These are phyloP conservation scores for Cheilosia variabilis DNA, from an alignment of 2,888 invertebrate species.

Conservation along the genomic window DNA sequence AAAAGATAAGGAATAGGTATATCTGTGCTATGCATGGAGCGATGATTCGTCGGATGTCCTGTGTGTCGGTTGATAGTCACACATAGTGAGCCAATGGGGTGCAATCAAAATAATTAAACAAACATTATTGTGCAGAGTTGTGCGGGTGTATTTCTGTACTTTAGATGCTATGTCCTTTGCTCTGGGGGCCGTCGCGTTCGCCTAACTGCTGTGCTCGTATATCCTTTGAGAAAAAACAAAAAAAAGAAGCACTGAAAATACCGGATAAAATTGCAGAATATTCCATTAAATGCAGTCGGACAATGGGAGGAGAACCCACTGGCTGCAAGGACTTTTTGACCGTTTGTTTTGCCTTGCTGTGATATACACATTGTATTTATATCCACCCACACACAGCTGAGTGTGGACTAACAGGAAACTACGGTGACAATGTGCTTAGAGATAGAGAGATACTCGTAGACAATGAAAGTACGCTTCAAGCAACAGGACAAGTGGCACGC, in stretches of 20 bases:
- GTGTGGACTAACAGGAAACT: constrained; percentile 42
- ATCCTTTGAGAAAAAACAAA: neutral
- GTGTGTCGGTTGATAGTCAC: constrained; percentile 32
- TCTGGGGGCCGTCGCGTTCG: neutral
- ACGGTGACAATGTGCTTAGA: constrained; percentile 43
- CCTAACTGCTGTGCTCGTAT: constrained; percentile 25
- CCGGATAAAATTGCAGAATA: neutral
- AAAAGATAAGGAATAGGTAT: constrained; percentile 50
- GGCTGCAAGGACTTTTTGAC: constrained; percentile 50
- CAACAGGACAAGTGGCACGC: constrained; percentile 55
- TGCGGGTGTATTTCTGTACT: neutral
- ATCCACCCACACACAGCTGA: neutral
- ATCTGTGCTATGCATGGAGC: neutral
- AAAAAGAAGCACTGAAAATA: neutral
- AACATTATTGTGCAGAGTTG: constrained; percentile 1
- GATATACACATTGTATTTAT: neutral
- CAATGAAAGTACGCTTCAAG: constrained; percentile 19
- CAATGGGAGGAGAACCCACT: constrained; percentile 33
- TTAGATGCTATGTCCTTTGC: neutral
- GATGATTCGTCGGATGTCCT: constrained; percentile 51
- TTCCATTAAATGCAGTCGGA: constrained; percentile 45
- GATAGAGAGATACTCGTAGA: neutral
- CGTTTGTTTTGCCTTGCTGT: constrained; percentile 25
- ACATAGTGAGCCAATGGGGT: constrained; percentile 26
- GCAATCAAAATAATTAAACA: constrained; percentile 69